phyloP scores from a whole-genome alignment of 2,797 vertebrate genomes.

The Tiaroga cobitis region DNA sequence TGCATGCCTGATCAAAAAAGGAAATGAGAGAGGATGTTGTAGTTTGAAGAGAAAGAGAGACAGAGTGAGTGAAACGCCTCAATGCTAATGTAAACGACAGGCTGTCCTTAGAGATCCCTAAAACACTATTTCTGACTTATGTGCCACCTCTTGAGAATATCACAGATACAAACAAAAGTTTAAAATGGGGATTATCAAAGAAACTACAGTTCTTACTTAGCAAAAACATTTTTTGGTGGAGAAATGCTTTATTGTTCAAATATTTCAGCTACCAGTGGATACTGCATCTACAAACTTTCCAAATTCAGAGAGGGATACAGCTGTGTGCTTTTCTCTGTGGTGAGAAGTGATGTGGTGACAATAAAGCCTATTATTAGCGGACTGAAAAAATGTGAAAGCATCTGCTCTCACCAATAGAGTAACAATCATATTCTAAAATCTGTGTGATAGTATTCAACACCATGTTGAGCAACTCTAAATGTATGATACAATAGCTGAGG shows the following conservation, averaged over 20 bases:
- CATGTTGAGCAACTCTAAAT: neutral
- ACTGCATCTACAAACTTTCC: neutral
- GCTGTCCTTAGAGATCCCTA: slow-evolving; percentile 15
- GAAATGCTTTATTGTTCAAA: neutral
- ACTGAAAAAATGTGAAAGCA: neutral
- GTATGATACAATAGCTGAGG: neutral
- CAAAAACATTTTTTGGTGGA: neutral
- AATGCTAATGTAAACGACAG: slow-evolving; percentile 11
- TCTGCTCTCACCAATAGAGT: neutral
- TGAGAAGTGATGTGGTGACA: neutral
- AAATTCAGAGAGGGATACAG: neutral
- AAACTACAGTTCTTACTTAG: neutral
- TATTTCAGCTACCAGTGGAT: neutral
- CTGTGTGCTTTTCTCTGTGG: neutral
- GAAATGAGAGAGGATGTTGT: neutral
- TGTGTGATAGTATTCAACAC: neutral
- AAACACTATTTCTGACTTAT: neutral
- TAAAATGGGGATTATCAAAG: neutral
- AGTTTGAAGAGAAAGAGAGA: slow-evolving; percentile 10
- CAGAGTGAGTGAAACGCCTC: neutral
- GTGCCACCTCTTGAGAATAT: neutral
- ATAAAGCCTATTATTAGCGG: neutral
- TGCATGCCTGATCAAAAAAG: slow-evolving; percentile 36
- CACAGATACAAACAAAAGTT: neutral
- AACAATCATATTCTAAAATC: neutral